Evolutionary conservation across 1,140 invertebrate species (phyloP), one percentile per base, ranked within the genome.

Genomic region (Ceratosolen solmsi): DNA sequence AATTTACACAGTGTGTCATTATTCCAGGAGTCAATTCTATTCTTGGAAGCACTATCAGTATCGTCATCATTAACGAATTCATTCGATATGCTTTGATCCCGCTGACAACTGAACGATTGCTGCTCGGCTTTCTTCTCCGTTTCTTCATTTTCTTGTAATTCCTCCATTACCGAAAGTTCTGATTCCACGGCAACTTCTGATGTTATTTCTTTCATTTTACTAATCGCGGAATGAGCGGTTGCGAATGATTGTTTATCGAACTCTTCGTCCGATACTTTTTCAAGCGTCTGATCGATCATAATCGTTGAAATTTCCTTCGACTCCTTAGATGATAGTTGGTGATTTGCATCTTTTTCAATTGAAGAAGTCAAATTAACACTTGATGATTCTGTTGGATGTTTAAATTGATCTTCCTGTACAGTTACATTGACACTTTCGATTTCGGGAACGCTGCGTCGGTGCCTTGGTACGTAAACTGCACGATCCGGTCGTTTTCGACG

Each of bases 401-500:
- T 79, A 9, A 41, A 8, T 20, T 22, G 41, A 5, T 46, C 46
- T 13, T 82, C 65, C 41, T 41, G 36, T 41, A 58, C 0, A 20
- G 51, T 22, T 56, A 36, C 17, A 70, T 73, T 79, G 68, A 75
- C 86, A 25, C 63, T 86, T 77, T 90, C 89, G 51, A 88, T 90
- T 82, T 93, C 93, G 27, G 91, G 86, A 56, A 91, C 87, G 84
- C 92, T 92, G 74, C 95, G 92, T 80, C 94, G 90, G 82, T 94
- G 94, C 86, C 94, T 92, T 81, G 96, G 96, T 30, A 96, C 94
- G 90, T 96, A 96, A 51, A 96, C 93, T 9, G 95, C 95, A 8
- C 94, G 93, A 89, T 96, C 96, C 76, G 96, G 96, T 85, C 95
- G 93, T 78, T 93, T 93, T 81, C 94, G 91, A 65, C 92, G 90